Base-by-base conservation (phyloP, 2,113 vertebrate genomes). In the Oncorhynchus kisutch region DNA sequence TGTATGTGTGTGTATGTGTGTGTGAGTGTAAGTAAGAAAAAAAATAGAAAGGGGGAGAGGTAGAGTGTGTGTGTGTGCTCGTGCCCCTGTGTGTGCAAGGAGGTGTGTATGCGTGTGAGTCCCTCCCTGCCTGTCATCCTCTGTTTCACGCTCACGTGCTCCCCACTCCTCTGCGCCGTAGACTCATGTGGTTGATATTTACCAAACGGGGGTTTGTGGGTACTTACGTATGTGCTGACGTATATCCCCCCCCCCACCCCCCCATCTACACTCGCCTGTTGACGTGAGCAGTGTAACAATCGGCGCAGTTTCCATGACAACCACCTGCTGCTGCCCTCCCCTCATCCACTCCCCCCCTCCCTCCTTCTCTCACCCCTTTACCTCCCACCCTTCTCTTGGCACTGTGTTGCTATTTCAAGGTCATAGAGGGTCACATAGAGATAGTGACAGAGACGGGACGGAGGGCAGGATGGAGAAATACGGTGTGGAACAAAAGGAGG, bases 251-350 rank as follows among this genome's bases (percentile, higher is more conserved):
- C 69, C n/a, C n/a, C n/a, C n/a, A n/a, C n/a, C n/a, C n/a, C n/a
- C 80, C 80, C 89, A 83, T 85, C 85, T 88, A 86, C 77, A 75
- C 88, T 80, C 73, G 81, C 71, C 83, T 82, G 91, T 92, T 94
- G 91, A 92, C 92, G 93, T 92, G 93, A 93, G 91, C 84, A 84
- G 92, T 92, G 87, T 92, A 92, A 92, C 92, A 92, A 93, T 93
- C 91, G 86, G 85, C 84, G 79, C 89, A 93, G 92, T 93, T 94
- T 92, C 92, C 92, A 93, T 93, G 91, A 93, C 91, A 92, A 93
- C 92, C 91, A 93, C 93, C 91, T 92, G 91, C 91, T 93, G 91
- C 88, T 91, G 90, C 90, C 90, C 88, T 91, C 89, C 90, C 87
- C 87, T 90, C 88, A 88, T 90, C 85, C 80, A 77, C 84, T 1